Percentiles rank a stretch among this genome's conserved stretches.
phyloP scores from a whole-genome alignment of 2,888 invertebrate species.

The Erebia epiphron region DNA sequence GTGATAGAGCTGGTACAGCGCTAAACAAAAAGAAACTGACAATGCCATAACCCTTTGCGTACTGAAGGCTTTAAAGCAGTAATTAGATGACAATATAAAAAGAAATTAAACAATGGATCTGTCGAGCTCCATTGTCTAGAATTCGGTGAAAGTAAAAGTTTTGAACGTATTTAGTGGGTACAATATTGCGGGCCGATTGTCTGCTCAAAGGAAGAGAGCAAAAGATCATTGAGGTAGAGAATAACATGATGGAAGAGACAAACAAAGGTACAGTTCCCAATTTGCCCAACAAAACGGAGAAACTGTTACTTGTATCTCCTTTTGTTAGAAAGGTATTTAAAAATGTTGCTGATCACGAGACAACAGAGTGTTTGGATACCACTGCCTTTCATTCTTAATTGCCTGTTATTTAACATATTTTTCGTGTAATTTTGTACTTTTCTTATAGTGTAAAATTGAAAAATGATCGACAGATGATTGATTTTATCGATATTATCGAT shows the following conservation, averaged over 20 bases:
- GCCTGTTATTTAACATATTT: neutral
- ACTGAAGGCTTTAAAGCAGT: neutral
- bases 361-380: neutral
- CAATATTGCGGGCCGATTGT: slow-evolving; percentile 13
- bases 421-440: neutral
- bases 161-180: slow-evolving; percentile 17
- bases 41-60: slow-evolving; percentile 1
- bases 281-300: slow-evolving; percentile 32
- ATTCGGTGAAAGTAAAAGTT: slow-evolving; percentile 69
- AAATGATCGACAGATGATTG: no score
- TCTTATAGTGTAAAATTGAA: no score
- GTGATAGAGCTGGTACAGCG: neutral
- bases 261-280: slow-evolving; percentile 17
- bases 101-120: slow-evolving; percentile 43
- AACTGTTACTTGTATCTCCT: slow-evolving; percentile 17
- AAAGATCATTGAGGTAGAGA: slow-evolving; percentile 12
- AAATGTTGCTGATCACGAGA: slow-evolving; percentile 7
- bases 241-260: slow-evolving; percentile 13
- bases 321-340: slow-evolving; percentile 3
- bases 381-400: neutral
- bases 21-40: neutral
- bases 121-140: slow-evolving; percentile 48
- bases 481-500: no score
- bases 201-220: slow-evolving; percentile 9
- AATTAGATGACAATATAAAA: slow-evolving; percentile 24